Evolutionary conservation across 1,140 invertebrate genomes (phyloP).

Genomic region (Drusus annulatus): DNA sequence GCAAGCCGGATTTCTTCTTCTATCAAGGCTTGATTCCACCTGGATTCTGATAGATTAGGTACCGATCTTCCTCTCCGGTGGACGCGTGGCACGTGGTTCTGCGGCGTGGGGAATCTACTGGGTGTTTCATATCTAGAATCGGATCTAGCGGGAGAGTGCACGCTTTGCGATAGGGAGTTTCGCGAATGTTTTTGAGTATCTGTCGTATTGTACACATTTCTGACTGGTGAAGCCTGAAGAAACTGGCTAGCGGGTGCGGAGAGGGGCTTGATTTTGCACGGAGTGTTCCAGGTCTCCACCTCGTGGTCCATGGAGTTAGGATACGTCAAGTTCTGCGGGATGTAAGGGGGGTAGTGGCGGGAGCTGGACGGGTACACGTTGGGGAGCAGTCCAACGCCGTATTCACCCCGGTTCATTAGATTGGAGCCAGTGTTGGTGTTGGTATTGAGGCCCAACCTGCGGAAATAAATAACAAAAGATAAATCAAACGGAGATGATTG

Average conservation of each 20-base stretch:
- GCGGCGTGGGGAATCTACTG: neutral
- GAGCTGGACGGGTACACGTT: neutral
- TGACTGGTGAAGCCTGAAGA: neutral
- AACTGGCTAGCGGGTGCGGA: conserved; percentile 9
- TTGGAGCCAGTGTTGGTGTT: neutral
- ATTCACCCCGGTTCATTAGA: neutral
- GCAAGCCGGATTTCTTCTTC: neutral
- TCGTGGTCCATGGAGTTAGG: conserved; percentile 6
- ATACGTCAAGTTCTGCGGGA: neutral
- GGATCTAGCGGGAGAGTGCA: neutral
- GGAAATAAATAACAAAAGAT: neutral
- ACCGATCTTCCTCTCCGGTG: conserved; percentile 1
- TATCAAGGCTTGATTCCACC: neutral
- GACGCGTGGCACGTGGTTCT: neutral
- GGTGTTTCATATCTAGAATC: neutral
- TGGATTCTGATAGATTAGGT: neutral
- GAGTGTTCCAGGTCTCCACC: neutral
- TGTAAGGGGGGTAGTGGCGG: neutral
- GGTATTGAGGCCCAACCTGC: conserved; percentile 13
- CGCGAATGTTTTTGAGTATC: neutral
- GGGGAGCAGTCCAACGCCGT: neutral
- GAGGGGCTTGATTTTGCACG: neutral
- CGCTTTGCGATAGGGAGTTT: neutral
- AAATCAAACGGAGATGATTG: too few relatives aligned
- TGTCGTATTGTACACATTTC: neutral